phyloP scores from a whole-genome alignment of 2,888 invertebrate genomes.

The Gari tellinella region DNA sequence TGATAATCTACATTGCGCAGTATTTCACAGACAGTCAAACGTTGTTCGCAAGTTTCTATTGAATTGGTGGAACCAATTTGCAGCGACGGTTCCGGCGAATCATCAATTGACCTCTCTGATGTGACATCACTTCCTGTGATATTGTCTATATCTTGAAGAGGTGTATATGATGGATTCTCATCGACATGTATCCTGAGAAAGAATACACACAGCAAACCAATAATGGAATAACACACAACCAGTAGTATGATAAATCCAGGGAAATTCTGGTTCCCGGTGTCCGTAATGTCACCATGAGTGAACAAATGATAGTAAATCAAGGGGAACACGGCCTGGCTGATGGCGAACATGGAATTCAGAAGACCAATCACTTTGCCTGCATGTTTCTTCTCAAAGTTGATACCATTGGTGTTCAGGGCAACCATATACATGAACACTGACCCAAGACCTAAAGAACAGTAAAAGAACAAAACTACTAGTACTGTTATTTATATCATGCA shows the following conservation, averaged over 20 bases:
- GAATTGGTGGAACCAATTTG: too few relatives aligned
- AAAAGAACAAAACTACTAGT: too few relatives aligned
- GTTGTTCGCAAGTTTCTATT: too few relatives aligned
- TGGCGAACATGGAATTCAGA: slow-evolving; percentile 66
- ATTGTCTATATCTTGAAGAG: background rate
- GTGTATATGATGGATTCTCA: background rate
- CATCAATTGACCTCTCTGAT: too few relatives aligned
- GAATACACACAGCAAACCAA: slow-evolving; percentile 59
- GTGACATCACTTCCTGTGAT: too few relatives aligned
- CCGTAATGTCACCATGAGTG: slow-evolving; percentile 36
- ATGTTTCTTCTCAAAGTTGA: slow-evolving; percentile 63
- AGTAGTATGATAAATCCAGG: slow-evolving; percentile 64
- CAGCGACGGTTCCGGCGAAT: too few relatives aligned
- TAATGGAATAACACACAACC: slow-evolving; percentile 54
- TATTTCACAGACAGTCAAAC: slow-evolving; percentile 37
- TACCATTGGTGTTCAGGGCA: slow-evolving; percentile 68
- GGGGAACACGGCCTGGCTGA: slow-evolving; percentile 66
- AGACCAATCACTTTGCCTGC: slow-evolving; percentile 65
- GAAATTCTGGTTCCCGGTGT: slow-evolving; percentile 52
- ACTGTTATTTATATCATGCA: too few relatives aligned
- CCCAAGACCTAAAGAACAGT: slow-evolving; percentile 69
- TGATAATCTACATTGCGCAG: slow-evolving; percentile 54
- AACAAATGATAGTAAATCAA: slow-evolving; percentile 59
- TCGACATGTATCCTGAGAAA: slow-evolving; percentile 45
- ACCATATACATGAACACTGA: slow-evolving; percentile 70